phyloP scores from a whole-genome alignment of 35 echinoderm and acorn worm species.

The Diadema setosum region DNA sequence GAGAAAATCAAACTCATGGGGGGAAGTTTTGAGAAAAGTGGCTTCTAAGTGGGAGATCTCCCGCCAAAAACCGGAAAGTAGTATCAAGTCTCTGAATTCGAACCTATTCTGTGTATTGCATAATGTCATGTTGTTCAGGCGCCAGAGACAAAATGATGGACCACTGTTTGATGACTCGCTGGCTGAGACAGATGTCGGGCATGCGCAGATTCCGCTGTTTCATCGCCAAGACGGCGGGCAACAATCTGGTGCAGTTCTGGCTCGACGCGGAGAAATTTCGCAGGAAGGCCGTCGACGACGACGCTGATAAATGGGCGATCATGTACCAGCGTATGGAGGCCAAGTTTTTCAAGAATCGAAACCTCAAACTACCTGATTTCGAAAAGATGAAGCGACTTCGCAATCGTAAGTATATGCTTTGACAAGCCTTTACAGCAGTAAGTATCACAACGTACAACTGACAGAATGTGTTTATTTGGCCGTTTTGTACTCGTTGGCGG shows the following conservation, averaged over 20 bases:
- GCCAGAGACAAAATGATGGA: slow-evolving; percentile 86
- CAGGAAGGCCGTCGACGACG: neutral
- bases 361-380: slow-evolving; percentile 30
- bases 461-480: too few relatives aligned
- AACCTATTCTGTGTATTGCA: too few relatives aligned
- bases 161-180: slow-evolving; percentile 64
- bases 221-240: slow-evolving; percentile 57
- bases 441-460: too few relatives aligned
- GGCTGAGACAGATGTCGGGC: slow-evolving; percentile 76
- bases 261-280: slow-evolving; percentile 85
- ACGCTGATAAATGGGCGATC: slow-evolving; percentile 3
- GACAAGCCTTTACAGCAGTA: too few relatives aligned
- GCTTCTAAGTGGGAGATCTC: too few relatives aligned
- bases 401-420: too few relatives aligned
- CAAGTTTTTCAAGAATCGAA: slow-evolving; percentile 66
- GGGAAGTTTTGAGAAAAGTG: too few relatives aligned
- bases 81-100: too few relatives aligned
- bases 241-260: slow-evolving; percentile 74
- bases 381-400: too few relatives aligned
- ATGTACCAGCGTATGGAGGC: slow-evolving; percentile 78
- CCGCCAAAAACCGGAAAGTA: too few relatives aligned
- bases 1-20: too few relatives aligned
- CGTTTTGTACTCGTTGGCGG: too few relatives aligned
- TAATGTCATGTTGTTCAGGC: slow-evolving; percentile 17
- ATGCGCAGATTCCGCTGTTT: slow-evolving; percentile 90